Evolutionary conservation across 2,888 invertebrate genomes (phyloP).

Genomic region (Pristionchus fissidentatus): DNA sequence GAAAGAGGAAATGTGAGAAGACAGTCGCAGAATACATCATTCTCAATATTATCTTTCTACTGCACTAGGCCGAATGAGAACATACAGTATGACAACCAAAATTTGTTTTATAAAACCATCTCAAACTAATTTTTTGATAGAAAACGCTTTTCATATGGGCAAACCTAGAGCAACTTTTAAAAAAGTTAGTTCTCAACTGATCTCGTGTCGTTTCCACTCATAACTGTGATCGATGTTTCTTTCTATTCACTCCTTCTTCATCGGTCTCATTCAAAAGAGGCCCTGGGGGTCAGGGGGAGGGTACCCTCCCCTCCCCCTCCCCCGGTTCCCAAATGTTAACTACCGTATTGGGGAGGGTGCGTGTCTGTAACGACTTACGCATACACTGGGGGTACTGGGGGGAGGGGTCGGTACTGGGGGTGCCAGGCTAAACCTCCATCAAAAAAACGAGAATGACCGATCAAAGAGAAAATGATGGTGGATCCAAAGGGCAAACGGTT

Average conservation of each 20-base stretch:
- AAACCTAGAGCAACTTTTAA: too few species aligned
- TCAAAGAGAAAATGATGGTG: not conserved
- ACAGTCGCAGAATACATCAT: too few species aligned
- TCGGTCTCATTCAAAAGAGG: constrained; percentile 5
- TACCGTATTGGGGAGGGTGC: constrained; percentile 17
- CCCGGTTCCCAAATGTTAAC: constrained; percentile 38
- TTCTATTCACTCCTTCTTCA: not conserved
- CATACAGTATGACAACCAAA: not conserved
- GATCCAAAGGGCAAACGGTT: not conserved
- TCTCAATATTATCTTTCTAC: not conserved
- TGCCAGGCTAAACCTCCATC: not conserved
- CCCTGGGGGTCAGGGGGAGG: constrained; percentile 29
- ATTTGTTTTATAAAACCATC: too few species aligned
- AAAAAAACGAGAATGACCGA: not conserved
- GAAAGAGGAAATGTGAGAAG: not conserved
- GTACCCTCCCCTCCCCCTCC: not conserved
- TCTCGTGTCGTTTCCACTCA: too few species aligned
- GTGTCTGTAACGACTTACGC: constrained; percentile 8
- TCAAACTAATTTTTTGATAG: not conserved
- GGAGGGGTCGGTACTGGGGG: constrained; percentile 1
- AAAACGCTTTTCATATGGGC: not conserved
- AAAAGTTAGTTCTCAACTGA: too few species aligned
- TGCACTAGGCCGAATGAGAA: not conserved
- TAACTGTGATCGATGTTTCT: too few species aligned
- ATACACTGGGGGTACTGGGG: not conserved